These are phyloP conservation scores for Phalloptychus januarius DNA, from an alignment of 2,797 vertebrate genomes.

Conservation along the genomic window DNA sequence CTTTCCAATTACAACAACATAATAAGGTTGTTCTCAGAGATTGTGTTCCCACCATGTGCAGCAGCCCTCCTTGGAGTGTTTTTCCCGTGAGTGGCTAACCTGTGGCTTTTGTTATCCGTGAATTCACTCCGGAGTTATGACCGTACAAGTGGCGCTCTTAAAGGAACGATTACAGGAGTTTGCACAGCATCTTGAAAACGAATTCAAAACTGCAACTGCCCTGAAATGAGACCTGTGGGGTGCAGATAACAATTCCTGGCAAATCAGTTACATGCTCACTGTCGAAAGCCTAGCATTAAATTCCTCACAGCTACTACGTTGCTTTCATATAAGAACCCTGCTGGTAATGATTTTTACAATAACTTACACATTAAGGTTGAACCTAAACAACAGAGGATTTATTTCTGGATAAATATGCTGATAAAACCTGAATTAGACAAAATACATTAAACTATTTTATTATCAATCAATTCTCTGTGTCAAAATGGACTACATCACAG, in stretches of 20 bases:
- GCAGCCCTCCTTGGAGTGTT: conserved; percentile 22
- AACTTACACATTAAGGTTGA: neutral
- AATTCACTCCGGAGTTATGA: conserved; percentile 18
- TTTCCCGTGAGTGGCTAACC: conserved; percentile 19
- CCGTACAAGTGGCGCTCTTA: conserved; percentile 19
- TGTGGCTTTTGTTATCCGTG: conserved; percentile 21
- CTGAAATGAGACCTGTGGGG: conserved; percentile 29
- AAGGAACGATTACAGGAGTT: conserved; percentile 31
- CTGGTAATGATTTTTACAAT: neutral
- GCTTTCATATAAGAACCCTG: neutral
- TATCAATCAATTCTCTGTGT: neutral
- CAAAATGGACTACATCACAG: neutral
- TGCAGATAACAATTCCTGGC: conserved; percentile 14
- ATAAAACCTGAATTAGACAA: neutral
- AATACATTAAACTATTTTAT: neutral
- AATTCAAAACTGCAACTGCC: conserved; percentile 21
- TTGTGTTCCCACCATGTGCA: conserved; percentile 6
- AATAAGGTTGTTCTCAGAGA: conserved; percentile 21
- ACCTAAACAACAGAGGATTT: neutral
- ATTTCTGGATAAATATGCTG: neutral
- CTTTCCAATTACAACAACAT: conserved; percentile 19
- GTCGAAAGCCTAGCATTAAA: neutral
- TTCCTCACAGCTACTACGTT: neutral
- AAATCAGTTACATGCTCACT: conserved; percentile 13
- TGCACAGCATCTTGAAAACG: conserved; percentile 25